Evolutionary conservation across 2,113 vertebrate genomes (phyloP), one percentile per base, ranked within the genome.

Genomic region (Scortum barcoo): DNA sequence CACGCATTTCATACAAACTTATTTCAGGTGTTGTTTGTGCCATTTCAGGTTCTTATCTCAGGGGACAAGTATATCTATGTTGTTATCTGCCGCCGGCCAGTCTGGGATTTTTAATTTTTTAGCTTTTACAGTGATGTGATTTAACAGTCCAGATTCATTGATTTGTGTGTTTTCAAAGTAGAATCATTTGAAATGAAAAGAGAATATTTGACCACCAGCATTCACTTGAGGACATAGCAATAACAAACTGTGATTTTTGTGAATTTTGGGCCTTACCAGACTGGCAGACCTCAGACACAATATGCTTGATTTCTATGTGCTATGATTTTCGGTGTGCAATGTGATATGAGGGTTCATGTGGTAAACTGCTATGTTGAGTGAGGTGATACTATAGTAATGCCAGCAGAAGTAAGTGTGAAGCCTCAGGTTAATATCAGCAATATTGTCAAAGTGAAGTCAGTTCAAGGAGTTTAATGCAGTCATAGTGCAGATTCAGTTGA

Each of bases 31-130:
- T 38, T 65, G 20, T 70, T 78, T 86, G 69, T 83, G 81, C 51
- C 69, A 78, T 86, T 89, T 81, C 68, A 81, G 11, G 44, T 66
- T 73, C 36, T 72, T 80, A 80, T 82, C 90, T 93, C 89, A 91
- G 90, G 90, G 81, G 26, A 71, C 0, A 68, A 44, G 16, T 72
- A 2, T 73, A 48, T 83, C 9, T 75, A 28, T 86, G 46, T 78
- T 60, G 24, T 28, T 74, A 5, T 72, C 61, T 28, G 72, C 60
- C 7, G 14, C 12, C 51, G 12, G 42, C 22, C 30, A 50, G 56
- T 62, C 30, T 70, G 26, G 19, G 69, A 28, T 42, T 24, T 53
- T 68, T 82, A 28, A 36, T 24, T 53, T 68, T 82, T 57, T 40
- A 36, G 46, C 1, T 54, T 60, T 30, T 67, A 65, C 13, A 68